Evolutionary conservation across 2,888 invertebrate genomes (phyloP).

Genomic region (Noctua comes): DNA sequence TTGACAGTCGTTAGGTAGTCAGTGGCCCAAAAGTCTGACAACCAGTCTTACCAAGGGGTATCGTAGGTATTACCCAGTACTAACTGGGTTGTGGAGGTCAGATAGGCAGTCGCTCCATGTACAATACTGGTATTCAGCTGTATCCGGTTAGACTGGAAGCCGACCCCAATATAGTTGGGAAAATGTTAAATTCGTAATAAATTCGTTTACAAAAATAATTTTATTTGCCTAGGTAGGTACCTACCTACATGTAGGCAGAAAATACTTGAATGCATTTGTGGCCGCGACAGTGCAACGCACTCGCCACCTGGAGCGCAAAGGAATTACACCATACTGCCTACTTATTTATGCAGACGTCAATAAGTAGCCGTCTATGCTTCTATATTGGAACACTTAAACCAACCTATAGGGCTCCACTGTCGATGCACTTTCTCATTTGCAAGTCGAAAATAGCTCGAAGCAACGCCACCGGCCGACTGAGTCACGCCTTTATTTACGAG

Average conservation of each 20-base stretch:
- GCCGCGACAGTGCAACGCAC: constrained; percentile 64
- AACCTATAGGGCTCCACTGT: constrained; percentile 65
- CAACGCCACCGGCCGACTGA: constrained; percentile 72
- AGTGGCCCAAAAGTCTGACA: too few species aligned
- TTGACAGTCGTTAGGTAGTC: too few species aligned
- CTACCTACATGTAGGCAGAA: constrained; percentile 5
- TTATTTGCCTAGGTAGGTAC: constrained; percentile 3
- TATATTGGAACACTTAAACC: constrained; percentile 49
- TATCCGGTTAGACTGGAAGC: too few species aligned
- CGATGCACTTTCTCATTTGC: constrained; percentile 87
- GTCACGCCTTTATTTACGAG: constrained; percentile 86
- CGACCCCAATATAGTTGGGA: too few species aligned
- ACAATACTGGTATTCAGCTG: too few species aligned
- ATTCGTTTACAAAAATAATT: constrained; percentile 4
- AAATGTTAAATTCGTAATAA: too few species aligned
- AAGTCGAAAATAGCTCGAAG: constrained; percentile 85
- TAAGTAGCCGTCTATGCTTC: constrained; percentile 56
- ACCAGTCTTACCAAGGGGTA: too few species aligned
- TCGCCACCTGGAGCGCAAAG: constrained; percentile 63
- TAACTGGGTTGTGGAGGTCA: too few species aligned
- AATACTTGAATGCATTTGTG: constrained; percentile 33
- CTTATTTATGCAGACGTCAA: constrained; percentile 54
- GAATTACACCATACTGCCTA: constrained; percentile 47
- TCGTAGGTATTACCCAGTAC: too few species aligned
- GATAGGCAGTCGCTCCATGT: too few species aligned